Evolutionary conservation across 2,797 vertebrate genomes (phyloP).

Genomic region (Hafferia zeledoni): DNA sequence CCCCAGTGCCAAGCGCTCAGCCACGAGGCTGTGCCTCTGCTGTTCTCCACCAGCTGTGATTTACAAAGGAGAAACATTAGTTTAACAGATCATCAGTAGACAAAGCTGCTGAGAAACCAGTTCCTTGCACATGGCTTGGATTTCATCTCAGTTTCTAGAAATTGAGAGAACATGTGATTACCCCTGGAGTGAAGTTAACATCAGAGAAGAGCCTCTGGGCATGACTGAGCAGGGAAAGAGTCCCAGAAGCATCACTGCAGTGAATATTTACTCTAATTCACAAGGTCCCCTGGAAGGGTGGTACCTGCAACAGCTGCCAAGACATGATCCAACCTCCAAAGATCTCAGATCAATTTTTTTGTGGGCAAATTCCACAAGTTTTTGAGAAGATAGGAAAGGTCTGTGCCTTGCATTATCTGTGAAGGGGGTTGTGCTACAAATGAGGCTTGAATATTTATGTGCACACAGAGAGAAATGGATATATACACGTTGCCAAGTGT

Average conservation of each 20-base stretch:
- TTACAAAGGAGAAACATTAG: background rate
- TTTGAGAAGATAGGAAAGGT: background rate
- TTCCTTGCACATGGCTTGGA: background rate
- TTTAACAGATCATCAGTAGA: background rate
- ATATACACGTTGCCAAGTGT: background rate
- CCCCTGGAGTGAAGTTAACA: background rate
- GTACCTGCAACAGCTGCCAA: background rate
- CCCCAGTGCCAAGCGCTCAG: background rate
- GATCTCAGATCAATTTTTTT: background rate
- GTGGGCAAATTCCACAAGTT: background rate
- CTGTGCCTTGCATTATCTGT: background rate
- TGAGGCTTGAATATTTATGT: too few relatives aligned
- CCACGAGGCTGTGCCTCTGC: background rate
- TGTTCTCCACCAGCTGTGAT: background rate
- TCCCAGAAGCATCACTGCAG: background rate
- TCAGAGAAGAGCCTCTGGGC: background rate
- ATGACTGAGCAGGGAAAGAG: background rate
- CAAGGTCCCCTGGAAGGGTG: background rate
- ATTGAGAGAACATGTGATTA: background rate
- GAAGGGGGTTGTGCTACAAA: background rate
- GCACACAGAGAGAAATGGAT: fast-evolving
- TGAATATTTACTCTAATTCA: background rate
- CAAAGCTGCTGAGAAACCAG: background rate
- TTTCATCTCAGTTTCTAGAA: background rate
- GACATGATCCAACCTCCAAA: background rate